Evolutionary conservation across 92 coral and sea anemone genomes (phyloP), one percentile per base, ranked within the genome.

Genomic region (Zoanthus sansibaricus): DNA sequence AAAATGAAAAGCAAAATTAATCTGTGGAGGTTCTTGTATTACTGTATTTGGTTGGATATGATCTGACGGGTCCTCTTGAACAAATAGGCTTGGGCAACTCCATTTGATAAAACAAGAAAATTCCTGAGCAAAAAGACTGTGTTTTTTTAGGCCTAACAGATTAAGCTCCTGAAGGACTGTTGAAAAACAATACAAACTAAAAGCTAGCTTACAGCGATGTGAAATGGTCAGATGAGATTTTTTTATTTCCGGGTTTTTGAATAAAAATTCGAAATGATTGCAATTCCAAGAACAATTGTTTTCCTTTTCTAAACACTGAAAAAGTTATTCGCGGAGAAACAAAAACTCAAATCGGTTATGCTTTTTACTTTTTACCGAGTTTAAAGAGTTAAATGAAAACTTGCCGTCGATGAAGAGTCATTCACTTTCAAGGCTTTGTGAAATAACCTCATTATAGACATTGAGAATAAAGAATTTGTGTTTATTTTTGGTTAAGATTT

Each of bases 191-290:
- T 69, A 69, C 46, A 69, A 30, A 11, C 67, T 14, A 54, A 46
- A 20, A 72, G 82, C 68, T 31, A 4, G 82, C 82, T 76, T 14
- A 9, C 7, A 76, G 82, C 82, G 62, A 9, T 52, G 47, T 55
- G 67, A 76, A 76, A 51, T 17, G 17, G n/a, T 62, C 64, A 58
- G 8, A 16, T n/a, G 1, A 8, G 9, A 16, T 62, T 52, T 59
- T 52, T 52, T 76, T n/a, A 55, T 76, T 76, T 76, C 82, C 82
- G 82, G 82, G 82, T 76, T 51, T 51, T 13, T 69, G 46, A 31
- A 30, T 69, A 33, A 12, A 69, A 30, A 30, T 69, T 69, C 74
- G 7, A 69, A 69, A 62, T 9, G 21, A 37, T 37, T 37, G 3
- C 42, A 37, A 37, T 69, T 69, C 74, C 74, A 33, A 46, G 31